Base-by-base conservation (phyloP, 2,888 invertebrate genomes). In the Sesia apiformis region DNA sequence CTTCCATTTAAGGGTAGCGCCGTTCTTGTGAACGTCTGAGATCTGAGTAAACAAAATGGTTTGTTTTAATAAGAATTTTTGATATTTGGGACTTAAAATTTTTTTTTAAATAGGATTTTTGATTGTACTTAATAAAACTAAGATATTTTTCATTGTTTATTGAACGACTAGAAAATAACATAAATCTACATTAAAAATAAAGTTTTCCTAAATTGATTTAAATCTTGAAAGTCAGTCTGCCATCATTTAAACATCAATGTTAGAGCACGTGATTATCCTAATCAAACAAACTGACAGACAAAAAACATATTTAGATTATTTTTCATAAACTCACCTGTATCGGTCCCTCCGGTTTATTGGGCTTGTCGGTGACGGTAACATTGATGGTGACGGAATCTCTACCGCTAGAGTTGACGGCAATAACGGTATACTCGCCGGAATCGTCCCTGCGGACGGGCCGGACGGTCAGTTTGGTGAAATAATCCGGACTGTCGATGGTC, bases 1-100 rank as follows among this genome's bases (percentile, higher is more conserved):
- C 82, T 98, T 97, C 98, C 98, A 98, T 76, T 97, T 96, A 57
- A 98, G 92, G 60, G 96, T 96, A 65, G 97, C 97, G 3, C 97
- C 97, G 67, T 98, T 96, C 72, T 96, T 96, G 84, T 96, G 96
- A 4, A 98, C 93, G 78, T 98, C 97, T 7, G 95, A 93, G 56
- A 89, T 86, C 89, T 89, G 59, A 0, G 42, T 8, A 51, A n/a
- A 42, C 39, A 51, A 39, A 23, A 23, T 23, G 23, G 23, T 23
- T 23, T 23, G 23, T 23, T 23, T 23, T 23, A 23, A 23, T 23
- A 23, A 23, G 23, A 23, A 1, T 23, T 23, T 23, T 23, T 23
- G 1, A 23, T 23, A 23, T 23, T 23, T 23, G 23, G 23, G 23
- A 23, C 23, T n/a, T n/a, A n/a, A n/a, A n/a, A n/a, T n/a, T n/a